Conservation (phyloP, 2,888 invertebrate genomes). For the Archaeoteleia sp. region DNA sequence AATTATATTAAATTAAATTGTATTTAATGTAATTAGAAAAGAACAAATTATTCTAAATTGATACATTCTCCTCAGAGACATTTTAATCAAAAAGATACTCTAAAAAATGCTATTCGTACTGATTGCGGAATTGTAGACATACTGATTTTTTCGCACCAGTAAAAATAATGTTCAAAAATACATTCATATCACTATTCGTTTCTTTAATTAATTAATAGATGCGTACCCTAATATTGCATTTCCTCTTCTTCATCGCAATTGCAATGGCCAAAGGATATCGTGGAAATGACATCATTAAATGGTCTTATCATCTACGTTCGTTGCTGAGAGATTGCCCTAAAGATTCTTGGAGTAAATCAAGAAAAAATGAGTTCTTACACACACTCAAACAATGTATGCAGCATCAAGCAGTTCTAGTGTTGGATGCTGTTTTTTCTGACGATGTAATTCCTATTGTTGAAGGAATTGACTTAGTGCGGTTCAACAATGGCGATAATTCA, state of each 20-base stretch:
- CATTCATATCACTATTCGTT: not conserved
- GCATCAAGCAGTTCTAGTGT: slow-evolving; percentile 75
- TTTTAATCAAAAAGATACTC: no score
- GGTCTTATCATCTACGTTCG: slow-evolving; percentile 57
- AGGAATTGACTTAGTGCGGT: slow-evolving; percentile 80
- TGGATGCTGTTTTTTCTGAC: slow-evolving; percentile 79
- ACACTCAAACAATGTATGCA: slow-evolving; percentile 63
- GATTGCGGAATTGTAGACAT: no score
- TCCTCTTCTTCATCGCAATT: slow-evolving; percentile 48
- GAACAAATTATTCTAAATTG: no score
- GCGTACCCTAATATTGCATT: slow-evolving; percentile 52
- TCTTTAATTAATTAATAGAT: slow-evolving; percentile 54
- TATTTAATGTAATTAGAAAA: no score
- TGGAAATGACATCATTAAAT: slow-evolving; percentile 57
- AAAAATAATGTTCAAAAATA: no score
- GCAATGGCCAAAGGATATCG: slow-evolving; percentile 23
- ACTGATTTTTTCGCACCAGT: no score
- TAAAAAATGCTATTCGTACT: no score
- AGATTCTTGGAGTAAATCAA: slow-evolving; percentile 49
- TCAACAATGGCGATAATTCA: slow-evolving; percentile 60
- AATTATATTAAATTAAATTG: no score
- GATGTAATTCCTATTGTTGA: slow-evolving; percentile 80
- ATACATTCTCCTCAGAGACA: no score
- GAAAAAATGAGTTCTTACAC: slow-evolving; percentile 59
- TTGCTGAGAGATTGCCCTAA: slow-evolving; percentile 64